Evolutionary conservation across 2,797 vertebrate species (phyloP).

Genomic region (Agapornis canus): DNA sequence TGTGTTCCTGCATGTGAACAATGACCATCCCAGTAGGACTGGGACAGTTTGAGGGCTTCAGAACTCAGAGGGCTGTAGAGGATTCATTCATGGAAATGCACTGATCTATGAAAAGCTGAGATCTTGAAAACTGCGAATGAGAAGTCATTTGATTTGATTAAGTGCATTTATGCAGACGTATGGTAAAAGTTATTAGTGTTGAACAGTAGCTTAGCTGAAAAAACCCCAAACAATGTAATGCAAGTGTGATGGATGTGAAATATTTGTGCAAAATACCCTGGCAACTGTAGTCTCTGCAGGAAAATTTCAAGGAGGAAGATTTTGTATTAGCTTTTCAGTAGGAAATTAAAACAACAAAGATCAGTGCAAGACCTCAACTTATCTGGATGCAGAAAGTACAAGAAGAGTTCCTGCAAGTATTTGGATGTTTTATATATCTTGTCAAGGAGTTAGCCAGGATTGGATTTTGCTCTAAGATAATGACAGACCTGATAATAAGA

Average conservation of each 20-base stretch:
- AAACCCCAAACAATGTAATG: rapidly evolving
- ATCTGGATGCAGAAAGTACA: not conserved
- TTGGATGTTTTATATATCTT: not conserved
- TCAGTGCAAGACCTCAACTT: not conserved
- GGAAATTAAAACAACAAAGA: not conserved
- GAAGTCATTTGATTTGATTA: not conserved
- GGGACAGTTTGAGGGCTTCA: not conserved
- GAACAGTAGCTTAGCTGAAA: not conserved
- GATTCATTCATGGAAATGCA: not conserved
- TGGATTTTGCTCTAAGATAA: not conserved
- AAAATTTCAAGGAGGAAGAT: not conserved
- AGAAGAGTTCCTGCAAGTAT: not conserved
- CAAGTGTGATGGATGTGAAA: not conserved
- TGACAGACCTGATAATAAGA: not conserved
- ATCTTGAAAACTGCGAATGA: not conserved
- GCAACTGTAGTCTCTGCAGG: not conserved
- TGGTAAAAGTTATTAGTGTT: not conserved
- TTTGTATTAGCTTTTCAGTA: not conserved
- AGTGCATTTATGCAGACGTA: not conserved
- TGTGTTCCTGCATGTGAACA: not conserved
- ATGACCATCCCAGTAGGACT: not conserved
- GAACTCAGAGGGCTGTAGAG: not conserved
- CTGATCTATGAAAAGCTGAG: not conserved
- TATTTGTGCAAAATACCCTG: not conserved
- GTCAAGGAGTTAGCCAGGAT: not conserved